Conservation (phyloP, 2,113 vertebrate genomes). For the Aythya baeri region DNA sequence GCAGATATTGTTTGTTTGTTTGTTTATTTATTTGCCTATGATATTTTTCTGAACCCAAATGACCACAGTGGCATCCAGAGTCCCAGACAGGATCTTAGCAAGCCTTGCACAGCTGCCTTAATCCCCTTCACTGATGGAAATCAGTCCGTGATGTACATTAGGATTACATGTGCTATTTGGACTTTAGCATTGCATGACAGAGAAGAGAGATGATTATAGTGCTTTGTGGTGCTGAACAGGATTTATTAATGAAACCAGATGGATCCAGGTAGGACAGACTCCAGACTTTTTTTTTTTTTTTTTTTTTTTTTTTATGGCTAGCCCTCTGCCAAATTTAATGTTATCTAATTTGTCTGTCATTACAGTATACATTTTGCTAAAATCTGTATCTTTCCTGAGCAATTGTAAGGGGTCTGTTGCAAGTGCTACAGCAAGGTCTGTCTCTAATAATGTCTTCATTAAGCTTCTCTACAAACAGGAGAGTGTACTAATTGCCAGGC, state of each 20-base stretch:
- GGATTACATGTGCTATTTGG: background rate
- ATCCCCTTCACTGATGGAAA: background rate
- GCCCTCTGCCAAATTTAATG: background rate
- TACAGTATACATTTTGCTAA: background rate
- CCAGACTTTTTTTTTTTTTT: background rate
- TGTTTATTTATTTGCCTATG: no score
- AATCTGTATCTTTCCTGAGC: background rate
- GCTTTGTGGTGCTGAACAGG: background rate
- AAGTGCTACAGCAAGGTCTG: background rate
- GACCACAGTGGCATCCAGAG: background rate
- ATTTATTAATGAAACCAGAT: background rate
- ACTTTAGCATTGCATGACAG: background rate
- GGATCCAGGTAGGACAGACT: background rate
- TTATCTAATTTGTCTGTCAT: background rate
- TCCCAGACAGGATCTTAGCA: background rate
- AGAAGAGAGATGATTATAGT: background rate
- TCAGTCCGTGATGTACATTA: background rate
- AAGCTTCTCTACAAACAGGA: conserved; percentile 25
- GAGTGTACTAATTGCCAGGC: conserved; percentile 28
- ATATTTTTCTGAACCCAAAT: background rate
- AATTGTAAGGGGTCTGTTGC: background rate
- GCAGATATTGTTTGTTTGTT: background rate
- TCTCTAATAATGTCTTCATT: conserved; percentile 54
- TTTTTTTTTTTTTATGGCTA: background rate
- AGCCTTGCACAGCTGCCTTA: background rate